Evolutionary conservation across 1,140 invertebrate genomes (phyloP), one percentile per base, ranked within the genome.

Genomic region (Cardiocondyla obscurior): DNA sequence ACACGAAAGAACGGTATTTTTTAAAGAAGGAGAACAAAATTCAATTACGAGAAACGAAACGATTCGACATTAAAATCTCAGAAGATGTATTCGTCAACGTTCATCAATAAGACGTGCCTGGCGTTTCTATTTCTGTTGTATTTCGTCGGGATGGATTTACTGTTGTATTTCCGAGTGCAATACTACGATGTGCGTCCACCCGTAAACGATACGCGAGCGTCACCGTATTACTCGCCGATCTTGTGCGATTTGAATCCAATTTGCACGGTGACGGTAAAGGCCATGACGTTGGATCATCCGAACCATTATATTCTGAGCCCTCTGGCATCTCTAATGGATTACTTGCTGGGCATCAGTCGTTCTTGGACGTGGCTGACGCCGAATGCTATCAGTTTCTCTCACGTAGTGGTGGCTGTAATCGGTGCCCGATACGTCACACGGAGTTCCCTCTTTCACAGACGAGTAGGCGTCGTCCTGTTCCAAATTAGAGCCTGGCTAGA

Each of bases 271-370:
- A 97, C 96, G 0, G 96, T 97, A 0, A 97, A 97, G 92, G 96
- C 95, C 16, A 91, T 97, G 62, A 95, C 97, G 91, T 91, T 97
- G 30, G 96, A 97, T 89, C 96, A 97, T 84, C 95, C 96, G 5
- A 97, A 97, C 90, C 96, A 97, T 90, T 97, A 97, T 88, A 92
- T 97, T 14, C 96, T 97, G 76, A 95, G 95, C n/a, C 97, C 97
- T 0, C 88, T 97, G 28, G 96, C 96, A 22, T 95, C 95, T 3
- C 92, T 97, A 39, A 90, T 96, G 12, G 96, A 97, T 88, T 92
- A 95, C 87, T 88, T 95, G 16, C 90, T 97, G 49, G 94, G 95
- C 1, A 95, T 97, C 83, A 96, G 96, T 0, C 92, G 95, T 19
- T 95, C 93, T 28, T 93, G 94, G 91, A 83, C 92, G 5, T 96